phyloP scores from a whole-genome alignment of 2,888 invertebrate species.

The Rotaria sp. region DNA sequence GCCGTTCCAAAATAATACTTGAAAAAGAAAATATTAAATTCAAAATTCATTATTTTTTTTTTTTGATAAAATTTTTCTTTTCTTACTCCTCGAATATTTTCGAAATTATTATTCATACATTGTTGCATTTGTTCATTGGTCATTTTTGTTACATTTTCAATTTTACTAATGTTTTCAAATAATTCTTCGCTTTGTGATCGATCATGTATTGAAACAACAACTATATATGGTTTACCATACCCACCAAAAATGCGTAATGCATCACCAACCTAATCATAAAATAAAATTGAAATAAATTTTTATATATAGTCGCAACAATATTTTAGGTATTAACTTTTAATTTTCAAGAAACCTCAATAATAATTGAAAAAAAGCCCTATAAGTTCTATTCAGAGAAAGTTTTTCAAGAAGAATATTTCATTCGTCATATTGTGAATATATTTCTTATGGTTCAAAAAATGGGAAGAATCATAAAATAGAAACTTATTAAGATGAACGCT shows the following conservation, averaged over 20 bases:
- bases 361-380: too few relatives aligned
- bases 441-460: too few relatives aligned
- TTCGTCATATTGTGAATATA: too few relatives aligned
- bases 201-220: constrained; percentile 2
- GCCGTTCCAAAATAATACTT: not conserved
- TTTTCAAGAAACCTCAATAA: too few relatives aligned
- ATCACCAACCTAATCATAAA: not conserved
- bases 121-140: constrained; percentile 20
- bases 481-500: too few relatives aligned
- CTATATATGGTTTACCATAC: not conserved
- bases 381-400: too few relatives aligned
- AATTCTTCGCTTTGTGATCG: not conserved
- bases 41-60: not conserved
- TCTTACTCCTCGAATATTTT: not conserved
- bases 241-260: not conserved
- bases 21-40: not conserved
- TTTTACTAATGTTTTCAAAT: not conserved
- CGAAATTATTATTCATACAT: not conserved
- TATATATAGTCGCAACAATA: too few relatives aligned
- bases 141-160: not conserved
- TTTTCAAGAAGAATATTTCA: too few relatives aligned
- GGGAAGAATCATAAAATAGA: too few relatives aligned
- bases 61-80: not conserved
- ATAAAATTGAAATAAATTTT: too few relatives aligned
- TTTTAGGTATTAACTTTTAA: too few relatives aligned